Percentiles rank a stretch among this genome's conserved stretches.
These are phyloP conservation scores for Stramonita haemastoma DNA, from an alignment of 2,888 invertebrate species.

Conservation along the genomic window DNA sequence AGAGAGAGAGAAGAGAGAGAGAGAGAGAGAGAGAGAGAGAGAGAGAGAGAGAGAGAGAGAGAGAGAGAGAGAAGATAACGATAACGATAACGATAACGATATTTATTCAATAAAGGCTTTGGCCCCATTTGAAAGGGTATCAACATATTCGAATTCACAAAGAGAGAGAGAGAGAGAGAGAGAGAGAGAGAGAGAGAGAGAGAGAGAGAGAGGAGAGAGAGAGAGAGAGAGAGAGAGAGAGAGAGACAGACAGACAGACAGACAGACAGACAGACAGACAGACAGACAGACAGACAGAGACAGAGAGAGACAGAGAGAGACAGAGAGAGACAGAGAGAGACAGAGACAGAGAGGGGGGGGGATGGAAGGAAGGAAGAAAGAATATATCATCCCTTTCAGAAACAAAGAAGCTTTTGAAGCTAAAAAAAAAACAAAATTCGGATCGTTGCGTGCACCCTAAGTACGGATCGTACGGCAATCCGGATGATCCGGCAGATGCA, in stretches of 20 bases:
- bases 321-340: background rate
- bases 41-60: slow-evolving; percentile 12
- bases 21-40: slow-evolving; percentile 9
- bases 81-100: background rate
- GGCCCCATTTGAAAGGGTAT: too few relatives aligned
- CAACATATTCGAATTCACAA: background rate
- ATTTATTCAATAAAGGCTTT: background rate
- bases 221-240: background rate
- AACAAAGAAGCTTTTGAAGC: too few relatives aligned
- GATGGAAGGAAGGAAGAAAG: background rate
- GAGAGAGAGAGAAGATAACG: background rate
- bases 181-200: background rate
- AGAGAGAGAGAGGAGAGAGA: background rate
- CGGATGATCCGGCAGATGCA: too few relatives aligned
- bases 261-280: background rate
- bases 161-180: too few relatives aligned
- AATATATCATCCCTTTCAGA: background rate
- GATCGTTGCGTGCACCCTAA: too few relatives aligned
- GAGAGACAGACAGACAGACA: background rate
- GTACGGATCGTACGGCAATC: too few relatives aligned
- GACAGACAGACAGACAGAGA: background rate
- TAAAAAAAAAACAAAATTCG: too few relatives aligned
- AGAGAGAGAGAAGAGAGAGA: background rate
- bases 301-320: background rate
- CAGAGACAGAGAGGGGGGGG: background rate